Percentiles rank a stretch among this genome's conserved stretches.
phyloP scores from a whole-genome alignment of 1,140 invertebrate genomes.

The Heliconius melpomene region DNA sequence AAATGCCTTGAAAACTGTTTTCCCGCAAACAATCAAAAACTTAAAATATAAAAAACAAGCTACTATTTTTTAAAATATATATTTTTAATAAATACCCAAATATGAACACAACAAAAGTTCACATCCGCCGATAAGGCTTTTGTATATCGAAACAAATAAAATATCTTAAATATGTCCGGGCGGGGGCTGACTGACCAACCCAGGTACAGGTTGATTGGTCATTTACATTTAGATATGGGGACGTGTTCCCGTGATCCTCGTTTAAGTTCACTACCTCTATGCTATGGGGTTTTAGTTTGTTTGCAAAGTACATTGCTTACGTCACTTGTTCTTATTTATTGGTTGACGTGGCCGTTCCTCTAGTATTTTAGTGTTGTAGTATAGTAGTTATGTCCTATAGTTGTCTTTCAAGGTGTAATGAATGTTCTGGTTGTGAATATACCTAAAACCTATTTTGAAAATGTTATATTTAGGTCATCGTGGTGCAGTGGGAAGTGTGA shows the following conservation, averaged over 20 bases:
- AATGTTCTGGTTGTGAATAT: no score
- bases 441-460: no score
- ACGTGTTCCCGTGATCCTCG: background rate
- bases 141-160: constrained; percentile 78
- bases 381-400: background rate
- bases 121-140: constrained; percentile 69
- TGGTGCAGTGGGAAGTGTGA: no score
- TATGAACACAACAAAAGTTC: constrained; percentile 51
- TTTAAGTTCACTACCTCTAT: background rate
- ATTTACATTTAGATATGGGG: constrained; percentile 40
- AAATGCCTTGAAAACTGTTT: no score
- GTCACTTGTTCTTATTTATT: background rate
- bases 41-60: no score
- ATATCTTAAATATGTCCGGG: constrained; percentile 74
- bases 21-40: no score
- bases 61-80: no score
- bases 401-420: no score
- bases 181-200: constrained; percentile 42
- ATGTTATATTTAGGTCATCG: no score
- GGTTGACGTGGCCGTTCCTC: background rate
- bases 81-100: constrained; percentile 26
- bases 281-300: background rate
- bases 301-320: background rate
- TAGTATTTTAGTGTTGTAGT: background rate
- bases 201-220: constrained; percentile 36